These are phyloP conservation scores for Phymatocera aterrima DNA, from an alignment of 2,888 invertebrate genomes.

Conservation along the genomic window DNA sequence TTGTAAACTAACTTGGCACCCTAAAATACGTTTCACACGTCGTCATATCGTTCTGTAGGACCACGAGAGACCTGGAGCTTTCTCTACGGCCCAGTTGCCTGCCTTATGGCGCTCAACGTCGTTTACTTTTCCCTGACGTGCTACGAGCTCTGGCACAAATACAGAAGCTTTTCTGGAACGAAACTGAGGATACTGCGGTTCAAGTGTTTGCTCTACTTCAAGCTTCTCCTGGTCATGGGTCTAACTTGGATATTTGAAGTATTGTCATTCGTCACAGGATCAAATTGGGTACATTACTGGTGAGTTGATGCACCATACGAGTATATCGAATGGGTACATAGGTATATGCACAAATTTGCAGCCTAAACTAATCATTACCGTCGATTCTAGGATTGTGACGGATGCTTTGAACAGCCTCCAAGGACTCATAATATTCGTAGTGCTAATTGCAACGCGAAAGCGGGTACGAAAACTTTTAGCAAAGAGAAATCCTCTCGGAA, in stretches of 20 bases:
- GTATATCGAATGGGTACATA: background rate
- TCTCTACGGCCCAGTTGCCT: conserved; percentile 82
- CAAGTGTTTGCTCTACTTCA: conserved; percentile 81
- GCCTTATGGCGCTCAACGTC: conserved; percentile 78
- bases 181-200: conserved; percentile 73
- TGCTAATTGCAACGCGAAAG: conserved; percentile 74
- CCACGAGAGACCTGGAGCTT: conserved; percentile 79
- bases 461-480: conserved; percentile 75
- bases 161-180: conserved; percentile 76
- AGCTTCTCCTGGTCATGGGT: conserved; percentile 83
- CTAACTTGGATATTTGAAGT: conserved; percentile 85
- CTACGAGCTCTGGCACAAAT: conserved; percentile 77
- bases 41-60: conserved; percentile 74
- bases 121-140: conserved; percentile 79
- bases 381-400: conserved; percentile 68
- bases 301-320: conserved; percentile 53
- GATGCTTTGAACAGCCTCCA: conserved; percentile 74
- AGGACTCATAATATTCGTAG: conserved; percentile 73
- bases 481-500: conserved; percentile 66
- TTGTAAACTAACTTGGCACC: background rate
- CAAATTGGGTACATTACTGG: conserved; percentile 62
- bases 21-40: background rate
- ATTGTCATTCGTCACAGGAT: conserved; percentile 69
- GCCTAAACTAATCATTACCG: background rate
- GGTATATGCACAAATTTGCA: background rate